phyloP scores from a whole-genome alignment of 2,113 vertebrate species.

The Cebidichthys violaceus region DNA sequence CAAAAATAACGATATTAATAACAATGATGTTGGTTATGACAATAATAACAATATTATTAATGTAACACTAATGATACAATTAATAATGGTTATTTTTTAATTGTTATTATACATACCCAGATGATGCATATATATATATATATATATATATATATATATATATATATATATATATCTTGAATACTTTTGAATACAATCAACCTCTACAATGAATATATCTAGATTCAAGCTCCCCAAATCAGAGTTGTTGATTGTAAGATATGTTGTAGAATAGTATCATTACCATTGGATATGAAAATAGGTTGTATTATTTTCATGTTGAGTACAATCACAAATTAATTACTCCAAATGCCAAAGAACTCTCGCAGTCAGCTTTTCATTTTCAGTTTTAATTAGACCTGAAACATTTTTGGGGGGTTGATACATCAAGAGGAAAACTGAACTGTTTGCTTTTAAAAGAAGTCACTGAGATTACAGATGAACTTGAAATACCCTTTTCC shows the following conservation, averaged over 20 bases:
- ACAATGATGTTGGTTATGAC: too few species aligned
- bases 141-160: too few species aligned
- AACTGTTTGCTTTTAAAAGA: background rate
- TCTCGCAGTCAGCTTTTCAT: background rate
- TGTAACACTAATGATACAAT: background rate
- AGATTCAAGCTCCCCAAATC: background rate
- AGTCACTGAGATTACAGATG: background rate
- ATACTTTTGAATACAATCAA: background rate
- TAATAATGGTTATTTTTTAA: background rate
- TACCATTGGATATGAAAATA: background rate
- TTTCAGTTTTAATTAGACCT: conserved; percentile 1
- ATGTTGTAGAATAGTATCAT: background rate
- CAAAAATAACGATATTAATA: background rate
- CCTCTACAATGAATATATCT: background rate
- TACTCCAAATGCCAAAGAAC: background rate
- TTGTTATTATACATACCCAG: background rate
- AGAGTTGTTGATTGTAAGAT: background rate
- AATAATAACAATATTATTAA: background rate
- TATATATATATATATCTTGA: background rate
- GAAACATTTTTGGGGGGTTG: background rate
- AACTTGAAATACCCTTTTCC: conserved; percentile 6
- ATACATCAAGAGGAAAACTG: background rate
- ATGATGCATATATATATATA: background rate
- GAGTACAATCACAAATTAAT: background rate
- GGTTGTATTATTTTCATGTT: background rate